Conservation (phyloP, 2,113 vertebrate genomes). For the Pseudorasbora parva region DNA sequence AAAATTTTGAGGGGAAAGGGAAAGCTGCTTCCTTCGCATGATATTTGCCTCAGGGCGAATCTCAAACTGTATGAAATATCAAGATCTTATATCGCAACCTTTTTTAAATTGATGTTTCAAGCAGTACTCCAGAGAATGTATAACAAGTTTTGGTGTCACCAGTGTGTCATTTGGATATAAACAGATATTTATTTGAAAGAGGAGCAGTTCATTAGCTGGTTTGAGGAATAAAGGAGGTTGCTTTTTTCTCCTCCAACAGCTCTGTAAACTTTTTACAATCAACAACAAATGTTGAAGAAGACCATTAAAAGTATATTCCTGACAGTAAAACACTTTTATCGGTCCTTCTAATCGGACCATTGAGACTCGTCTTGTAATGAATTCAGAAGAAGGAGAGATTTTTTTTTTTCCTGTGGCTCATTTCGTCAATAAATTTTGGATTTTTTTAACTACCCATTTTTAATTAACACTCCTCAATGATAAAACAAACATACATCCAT, state of each 20-base stretch:
- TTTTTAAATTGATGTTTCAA: neutral
- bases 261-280: neutral
- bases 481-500: neutral
- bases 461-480: neutral
- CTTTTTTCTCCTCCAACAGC: neutral
- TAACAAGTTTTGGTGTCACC: neutral
- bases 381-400: constrained; percentile 15
- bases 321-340: neutral
- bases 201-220: neutral
- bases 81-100: neutral
- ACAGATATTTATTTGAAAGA: neutral
- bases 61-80: constrained; percentile 33
- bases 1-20: neutral
- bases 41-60: constrained; percentile 6
- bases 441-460: neutral
- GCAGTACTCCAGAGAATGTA: neutral
- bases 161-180: neutral
- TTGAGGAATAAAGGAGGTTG: neutral
- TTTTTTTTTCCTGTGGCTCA: neutral
- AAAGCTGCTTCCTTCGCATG: constrained; percentile 32
- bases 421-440: neutral
- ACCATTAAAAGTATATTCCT: neutral
- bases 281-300: neutral
- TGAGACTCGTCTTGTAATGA: neutral
- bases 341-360: neutral